Conservation (phyloP, 2,888 invertebrate species). For the Drosophila mimetica region DNA sequence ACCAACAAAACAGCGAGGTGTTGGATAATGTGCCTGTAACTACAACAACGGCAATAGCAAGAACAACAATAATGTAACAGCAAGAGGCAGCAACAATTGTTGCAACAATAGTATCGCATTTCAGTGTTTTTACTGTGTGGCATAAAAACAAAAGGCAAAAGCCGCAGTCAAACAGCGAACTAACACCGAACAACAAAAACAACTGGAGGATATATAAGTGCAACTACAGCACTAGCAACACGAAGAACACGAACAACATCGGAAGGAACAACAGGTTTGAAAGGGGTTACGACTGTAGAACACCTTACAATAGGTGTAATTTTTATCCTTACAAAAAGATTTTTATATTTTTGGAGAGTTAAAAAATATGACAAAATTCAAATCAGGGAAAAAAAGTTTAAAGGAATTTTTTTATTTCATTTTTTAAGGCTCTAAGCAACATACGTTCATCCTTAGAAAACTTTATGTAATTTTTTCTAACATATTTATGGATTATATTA, state of each 20-base stretch:
- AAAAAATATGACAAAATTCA: too few relatives aligned
- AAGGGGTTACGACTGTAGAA: background rate
- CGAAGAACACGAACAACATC: conserved; percentile 6
- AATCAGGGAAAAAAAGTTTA: too few relatives aligned
- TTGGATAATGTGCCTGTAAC: conserved; percentile 59
- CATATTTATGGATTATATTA: too few relatives aligned
- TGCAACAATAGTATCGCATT: conserved; percentile 76
- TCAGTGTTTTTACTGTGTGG: conserved; percentile 74
- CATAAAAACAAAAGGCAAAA: conserved; percentile 78
- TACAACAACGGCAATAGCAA: conserved; percentile 34
- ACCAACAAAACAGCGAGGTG: conserved; percentile 39
- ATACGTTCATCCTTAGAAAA: too few relatives aligned
- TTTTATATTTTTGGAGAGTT: too few relatives aligned
- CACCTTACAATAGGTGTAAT: background rate
- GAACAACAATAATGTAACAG: conserved; percentile 41
- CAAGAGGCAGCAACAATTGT: conserved; percentile 53
- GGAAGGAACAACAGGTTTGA: background rate
- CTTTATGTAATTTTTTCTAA: too few relatives aligned
- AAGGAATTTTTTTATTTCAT: too few relatives aligned
- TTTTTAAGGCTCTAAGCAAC: too few relatives aligned
- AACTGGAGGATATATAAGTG: conserved; percentile 34
- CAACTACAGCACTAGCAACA: conserved; percentile 42
- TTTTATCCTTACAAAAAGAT: background rate
- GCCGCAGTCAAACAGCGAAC: conserved; percentile 73
- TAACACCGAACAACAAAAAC: conserved; percentile 52